phyloP scores from a whole-genome alignment of 2,113 vertebrate genomes.

The Eubucco bourcierii region DNA sequence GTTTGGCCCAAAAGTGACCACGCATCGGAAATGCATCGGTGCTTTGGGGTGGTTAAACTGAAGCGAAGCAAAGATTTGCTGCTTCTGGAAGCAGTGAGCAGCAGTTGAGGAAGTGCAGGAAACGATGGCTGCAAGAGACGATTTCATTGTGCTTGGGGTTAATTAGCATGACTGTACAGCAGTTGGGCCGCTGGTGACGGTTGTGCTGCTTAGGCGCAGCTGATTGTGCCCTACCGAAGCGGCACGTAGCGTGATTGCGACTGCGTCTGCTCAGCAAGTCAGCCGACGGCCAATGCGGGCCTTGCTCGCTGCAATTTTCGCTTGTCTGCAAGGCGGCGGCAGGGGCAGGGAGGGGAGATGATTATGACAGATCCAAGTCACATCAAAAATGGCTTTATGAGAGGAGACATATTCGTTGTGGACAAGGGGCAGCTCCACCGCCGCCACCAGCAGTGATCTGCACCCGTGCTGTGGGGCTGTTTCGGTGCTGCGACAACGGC shows the following conservation, averaged over 20 bases:
- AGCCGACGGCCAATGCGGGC: too few species aligned
- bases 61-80: background rate
- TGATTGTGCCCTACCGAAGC: background rate
- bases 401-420: accelerated
- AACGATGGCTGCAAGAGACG: background rate
- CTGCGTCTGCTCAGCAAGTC: background rate
- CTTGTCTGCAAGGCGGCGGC: background rate
- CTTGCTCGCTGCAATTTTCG: background rate
- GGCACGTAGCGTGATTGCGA: background rate
- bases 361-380: background rate
- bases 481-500: accelerated
- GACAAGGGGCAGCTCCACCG: background rate
- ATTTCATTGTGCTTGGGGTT: background rate
- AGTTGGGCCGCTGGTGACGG: background rate
- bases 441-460: accelerated
- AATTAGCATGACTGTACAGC: accelerated
- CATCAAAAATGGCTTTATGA: background rate
- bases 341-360: background rate
- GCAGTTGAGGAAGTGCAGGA: background rate
- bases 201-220: background rate
- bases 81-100: background rate
- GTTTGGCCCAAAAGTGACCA: background rate
- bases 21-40: accelerated
- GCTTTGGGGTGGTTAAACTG: background rate
- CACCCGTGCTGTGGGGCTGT: background rate